Evolutionary conservation across 92 coral and sea anemone genomes (phyloP), one percentile per base, ranked within the genome.

Genomic region (Porites cylindrica): DNA sequence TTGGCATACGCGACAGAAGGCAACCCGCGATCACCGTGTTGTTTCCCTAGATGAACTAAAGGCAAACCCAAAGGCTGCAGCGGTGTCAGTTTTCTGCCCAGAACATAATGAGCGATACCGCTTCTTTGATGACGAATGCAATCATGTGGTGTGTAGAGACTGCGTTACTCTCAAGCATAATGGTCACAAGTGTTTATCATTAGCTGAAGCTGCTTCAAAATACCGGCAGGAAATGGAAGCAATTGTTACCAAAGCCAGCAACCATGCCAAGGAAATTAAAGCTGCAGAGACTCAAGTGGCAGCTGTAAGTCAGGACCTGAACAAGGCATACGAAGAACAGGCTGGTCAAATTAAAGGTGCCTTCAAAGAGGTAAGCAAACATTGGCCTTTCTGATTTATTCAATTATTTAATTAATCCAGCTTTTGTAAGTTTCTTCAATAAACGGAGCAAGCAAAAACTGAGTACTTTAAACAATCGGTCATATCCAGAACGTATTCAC

Each of bases 131-230:
- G 76, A 71, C 1, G 76, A 71, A 9, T 71, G 76, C 17, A 47
- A 47, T 54, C 53, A 32, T 71, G 76, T 71, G 4, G 53, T 71
- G 8, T 71, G 76, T 1, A 14, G 76, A 18, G 76, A 71, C 19
- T 74, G 78, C 20, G 78, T 51, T 13, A 51, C 78, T 17, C 78
- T 74, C 8, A 74, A 51, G 78, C 78, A 74, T 10, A 74, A 74
- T 51, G 78, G 78, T 0, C 78, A 74, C 78, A 74, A 74, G 62
- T 74, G 78, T 14, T 74, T 19, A 51, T 74, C 78, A 9, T 18
- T 74, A 10, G 78, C 78, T 74, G 78, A 74, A 74, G 78, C 78
- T n/a, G 78, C 78, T 53, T 51, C 78, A 1, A 74, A 74, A 7
- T 74, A 74, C 50, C 78, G 63, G 47, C 78, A 74, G 59, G 78